These are phyloP conservation scores for Zapornia atra DNA, from an alignment of 2,113 vertebrate species.

Conservation along the genomic window DNA sequence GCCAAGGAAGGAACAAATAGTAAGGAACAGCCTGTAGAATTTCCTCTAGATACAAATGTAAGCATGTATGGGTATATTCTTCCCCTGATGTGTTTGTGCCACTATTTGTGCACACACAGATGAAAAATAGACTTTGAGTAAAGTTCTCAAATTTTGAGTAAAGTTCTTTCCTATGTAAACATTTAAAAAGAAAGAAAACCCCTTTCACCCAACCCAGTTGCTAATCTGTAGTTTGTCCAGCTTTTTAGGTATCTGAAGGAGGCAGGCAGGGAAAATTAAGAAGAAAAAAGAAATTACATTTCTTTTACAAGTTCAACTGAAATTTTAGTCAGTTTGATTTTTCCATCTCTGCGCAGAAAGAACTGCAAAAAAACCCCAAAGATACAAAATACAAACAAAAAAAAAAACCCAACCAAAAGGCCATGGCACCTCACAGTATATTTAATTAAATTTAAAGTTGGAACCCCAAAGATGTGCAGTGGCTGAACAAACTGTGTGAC, in stretches of 20 bases:
- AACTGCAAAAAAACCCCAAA: neutral
- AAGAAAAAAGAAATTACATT: neutral
- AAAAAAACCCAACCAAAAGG: neutral
- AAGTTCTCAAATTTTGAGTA: neutral
- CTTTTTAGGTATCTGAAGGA: neutral
- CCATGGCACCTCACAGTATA: neutral
- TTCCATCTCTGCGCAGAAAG: neutral
- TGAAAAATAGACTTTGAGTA: neutral
- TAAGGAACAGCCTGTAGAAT: neutral
- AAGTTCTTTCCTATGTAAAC: neutral
- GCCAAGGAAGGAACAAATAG: neutral
- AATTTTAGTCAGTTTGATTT: neutral
- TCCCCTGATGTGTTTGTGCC: neutral
- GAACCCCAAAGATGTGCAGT: neutral
- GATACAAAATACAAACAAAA: neutral
- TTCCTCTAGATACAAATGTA: neutral
- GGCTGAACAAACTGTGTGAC: neutral
- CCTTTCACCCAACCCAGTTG: neutral
- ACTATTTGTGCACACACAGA: accelerated
- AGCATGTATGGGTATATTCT: neutral
- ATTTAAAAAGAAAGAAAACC: neutral
- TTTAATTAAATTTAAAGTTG: neutral
- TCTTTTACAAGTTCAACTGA: neutral
- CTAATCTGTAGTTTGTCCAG: neutral
- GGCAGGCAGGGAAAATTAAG: neutral